Base-by-base conservation (phyloP, 1,140 invertebrate species). In the Penaeus indicus region DNA sequence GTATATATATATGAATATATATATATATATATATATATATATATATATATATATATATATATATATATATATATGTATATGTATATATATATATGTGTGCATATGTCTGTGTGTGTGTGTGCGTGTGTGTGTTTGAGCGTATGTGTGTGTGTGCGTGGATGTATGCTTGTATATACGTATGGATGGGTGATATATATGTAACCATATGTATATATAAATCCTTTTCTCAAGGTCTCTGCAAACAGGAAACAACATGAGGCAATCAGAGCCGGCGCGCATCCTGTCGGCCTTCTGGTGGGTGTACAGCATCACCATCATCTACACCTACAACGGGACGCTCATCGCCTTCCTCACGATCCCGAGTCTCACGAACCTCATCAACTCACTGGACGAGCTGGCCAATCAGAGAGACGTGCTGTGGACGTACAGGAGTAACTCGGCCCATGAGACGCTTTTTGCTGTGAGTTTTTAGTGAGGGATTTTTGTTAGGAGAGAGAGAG, bases 241-340 rank as follows among this genome's bases (percentile, higher is more conserved):
- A 47, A 38, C 60, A 79, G 75, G 61, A 67, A 82, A 60, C 32
- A 10, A 88, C 85, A 78, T 91, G 88, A 86, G 84, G 42, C 86
- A 86, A 42, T 90, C 87, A 42, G 62, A 84, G 10, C 61, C 89
- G 5, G 89, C 91, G n/a, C 86, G 91, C 32, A 91, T 92, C 61
- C 85, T 92, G 7, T 79, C 91, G 13, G 90, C 83, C 21, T 82
- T 92, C 61, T 92, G 92, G 92, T 92, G 91, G 90, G 32, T 92
- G 62, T 42, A 88, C 38, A 90, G 90, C 42, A 90, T 92, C 42
- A 90, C 90, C 22, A 85, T 92, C 47, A 90, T 88, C 13, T 91
- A 91, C 69, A 90, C 89, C n/a, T 92, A 92, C 86, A 88, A 92
- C 2, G 92, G 90, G 3, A 91, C 85, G 22, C 81, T 91, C 27